phyloP scores from a whole-genome alignment of 2,113 vertebrate genomes.

The Thinocorus orbignyianus region DNA sequence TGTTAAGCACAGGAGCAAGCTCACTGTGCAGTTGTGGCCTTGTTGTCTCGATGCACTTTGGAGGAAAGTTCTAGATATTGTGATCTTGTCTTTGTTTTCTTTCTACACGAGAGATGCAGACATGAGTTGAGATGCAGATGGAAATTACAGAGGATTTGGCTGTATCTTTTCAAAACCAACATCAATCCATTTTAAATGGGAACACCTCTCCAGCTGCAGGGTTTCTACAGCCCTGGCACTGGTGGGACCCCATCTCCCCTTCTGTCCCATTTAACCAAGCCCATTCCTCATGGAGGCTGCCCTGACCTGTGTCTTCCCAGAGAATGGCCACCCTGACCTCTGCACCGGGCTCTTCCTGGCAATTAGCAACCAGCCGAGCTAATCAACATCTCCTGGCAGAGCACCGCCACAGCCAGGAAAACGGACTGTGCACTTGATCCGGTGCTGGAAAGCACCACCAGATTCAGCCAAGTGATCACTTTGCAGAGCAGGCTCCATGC shows the following conservation, averaged over 20 bases:
- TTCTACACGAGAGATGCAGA: not conserved
- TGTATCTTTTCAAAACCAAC: not conserved
- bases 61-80: not conserved
- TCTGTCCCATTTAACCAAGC: not conserved
- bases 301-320: not conserved
- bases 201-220: not conserved
- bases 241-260: not conserved
- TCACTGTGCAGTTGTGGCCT: rapidly evolving
- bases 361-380: not conserved
- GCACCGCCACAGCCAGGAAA: not conserved
- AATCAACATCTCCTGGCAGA: constrained; percentile 10
- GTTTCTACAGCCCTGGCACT: not conserved
- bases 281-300: rapidly evolving
- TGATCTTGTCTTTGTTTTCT: not conserved
- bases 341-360: not conserved
- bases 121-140: not conserved
- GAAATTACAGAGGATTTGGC: not conserved
- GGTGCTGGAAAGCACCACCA: not conserved
- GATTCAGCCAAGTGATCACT: not conserved
- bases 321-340: not conserved
- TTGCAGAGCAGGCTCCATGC: not conserved
- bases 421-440: not conserved
- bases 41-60: not conserved
- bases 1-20: not conserved
- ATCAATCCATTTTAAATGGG: not conserved